A percentile compares a stretch with the other conserved stretches of the same genome.
phyloP scores from a whole-genome alignment of 2,113 vertebrate genomes.

The Podarcis muralis region DNA sequence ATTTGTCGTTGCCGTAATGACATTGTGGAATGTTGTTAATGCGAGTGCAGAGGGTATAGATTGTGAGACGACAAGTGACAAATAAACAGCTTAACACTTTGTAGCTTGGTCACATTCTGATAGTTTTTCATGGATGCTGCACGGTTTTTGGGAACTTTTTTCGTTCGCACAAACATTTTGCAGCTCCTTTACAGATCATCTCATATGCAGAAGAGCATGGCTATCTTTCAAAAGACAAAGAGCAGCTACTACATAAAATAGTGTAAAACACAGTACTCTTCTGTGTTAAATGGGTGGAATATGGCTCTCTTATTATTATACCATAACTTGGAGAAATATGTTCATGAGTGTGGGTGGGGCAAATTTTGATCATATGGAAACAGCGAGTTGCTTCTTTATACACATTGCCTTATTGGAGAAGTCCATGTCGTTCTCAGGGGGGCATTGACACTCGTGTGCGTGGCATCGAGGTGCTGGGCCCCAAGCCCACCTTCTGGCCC shows the following conservation, averaged over 20 bases:
- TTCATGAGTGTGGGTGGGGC: not conserved
- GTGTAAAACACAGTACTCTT: not conserved
- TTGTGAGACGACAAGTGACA: not conserved
- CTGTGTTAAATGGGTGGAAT: not conserved
- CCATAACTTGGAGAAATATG: not conserved
- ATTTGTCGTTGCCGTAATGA: not conserved
- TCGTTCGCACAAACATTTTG: not conserved
- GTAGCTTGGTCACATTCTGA: not conserved
- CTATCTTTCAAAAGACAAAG: not conserved
- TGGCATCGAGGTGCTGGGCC: conserved; percentile 94
- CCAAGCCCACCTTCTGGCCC: conserved; percentile 95
- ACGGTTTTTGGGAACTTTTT: not conserved
- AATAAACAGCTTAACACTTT: not conserved
- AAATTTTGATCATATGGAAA: not conserved
- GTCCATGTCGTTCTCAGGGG: conserved; percentile 71
- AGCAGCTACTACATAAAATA: not conserved
- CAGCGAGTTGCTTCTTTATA: not conserved
- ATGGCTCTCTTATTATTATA: not conserved
- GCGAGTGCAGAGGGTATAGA: not conserved
- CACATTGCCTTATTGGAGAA: not conserved
- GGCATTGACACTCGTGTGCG: conserved; percentile 95
- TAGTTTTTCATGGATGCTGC: not conserved
- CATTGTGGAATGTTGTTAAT: not conserved
- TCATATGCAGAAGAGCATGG: not conserved
- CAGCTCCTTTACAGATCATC: not conserved